A percentile compares a stretch with the other conserved stretches of the same genome.
phyloP scores from a whole-genome alignment of 2,888 invertebrate species.

The Phoronis australis region DNA sequence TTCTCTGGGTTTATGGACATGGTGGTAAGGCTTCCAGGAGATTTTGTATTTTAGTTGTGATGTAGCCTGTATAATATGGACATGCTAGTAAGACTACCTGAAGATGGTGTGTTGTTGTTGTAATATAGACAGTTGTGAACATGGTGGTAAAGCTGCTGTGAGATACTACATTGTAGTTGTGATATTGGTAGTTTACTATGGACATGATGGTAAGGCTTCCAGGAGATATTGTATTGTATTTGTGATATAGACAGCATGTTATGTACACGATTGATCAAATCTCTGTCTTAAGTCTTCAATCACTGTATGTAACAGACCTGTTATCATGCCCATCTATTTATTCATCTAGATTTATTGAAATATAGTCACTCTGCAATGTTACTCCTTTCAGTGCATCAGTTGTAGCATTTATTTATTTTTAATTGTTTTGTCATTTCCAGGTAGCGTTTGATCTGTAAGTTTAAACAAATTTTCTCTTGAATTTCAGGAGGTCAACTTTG shows the following conservation, averaged over 20 bases:
- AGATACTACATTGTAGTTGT: not conserved
- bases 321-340: too few relatives aligned
- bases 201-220: not conserved
- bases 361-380: not conserved
- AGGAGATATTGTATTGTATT: not conserved
- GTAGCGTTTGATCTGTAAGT: conserved; percentile 5
- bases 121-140: too few relatives aligned
- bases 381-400: not conserved
- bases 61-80: too few relatives aligned
- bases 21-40: conserved; percentile 63
- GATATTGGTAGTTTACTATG: not conserved
- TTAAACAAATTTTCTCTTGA: conserved; percentile 1
- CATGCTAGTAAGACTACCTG: too few relatives aligned
- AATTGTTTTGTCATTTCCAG: not conserved
- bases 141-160: too few relatives aligned
- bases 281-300: too few relatives aligned
- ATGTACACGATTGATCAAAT: too few relatives aligned
- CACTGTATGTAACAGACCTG: too few relatives aligned
- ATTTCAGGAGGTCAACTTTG: conserved; percentile 68
- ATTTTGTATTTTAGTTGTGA: too few relatives aligned
- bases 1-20: conserved; percentile 96
- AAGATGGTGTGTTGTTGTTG: too few relatives aligned
- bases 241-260: too few relatives aligned
- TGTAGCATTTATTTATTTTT: not conserved
- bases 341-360: not conserved